These are phyloP conservation scores for Cryptus armator DNA, from an alignment of 2,888 invertebrate genomes.

Conservation along the genomic window DNA sequence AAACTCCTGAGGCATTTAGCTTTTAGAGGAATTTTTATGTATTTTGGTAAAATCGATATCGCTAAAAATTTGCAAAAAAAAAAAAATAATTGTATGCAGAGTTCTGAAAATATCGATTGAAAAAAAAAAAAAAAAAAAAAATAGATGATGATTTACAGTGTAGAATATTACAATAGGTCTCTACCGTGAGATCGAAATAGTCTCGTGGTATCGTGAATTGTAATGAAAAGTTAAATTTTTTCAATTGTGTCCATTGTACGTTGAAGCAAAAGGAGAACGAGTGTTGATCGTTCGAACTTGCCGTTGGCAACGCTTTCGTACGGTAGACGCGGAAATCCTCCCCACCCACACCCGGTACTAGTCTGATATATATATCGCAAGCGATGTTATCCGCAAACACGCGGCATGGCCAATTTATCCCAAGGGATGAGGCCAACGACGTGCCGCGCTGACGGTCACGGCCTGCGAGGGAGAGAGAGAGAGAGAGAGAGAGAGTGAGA, in stretches of 20 bases:
- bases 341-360: constrained; percentile 41
- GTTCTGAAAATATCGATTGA: too few relatives aligned
- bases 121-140: neutral
- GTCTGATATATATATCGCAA: constrained; percentile 77
- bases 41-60: neutral
- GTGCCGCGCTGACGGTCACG: constrained; percentile 73
- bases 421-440: constrained; percentile 81
- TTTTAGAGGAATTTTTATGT: neutral
- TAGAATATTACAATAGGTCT: neutral
- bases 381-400: constrained; percentile 84
- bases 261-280: constrained; percentile 10
- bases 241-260: constrained; percentile 1
- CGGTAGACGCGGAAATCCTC: constrained; percentile 13
- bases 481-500: constrained; percentile 36
- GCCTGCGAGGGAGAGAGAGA: constrained; percentile 37
- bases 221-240: constrained; percentile 52
- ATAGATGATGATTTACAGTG: too few relatives aligned
- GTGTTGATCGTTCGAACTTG: constrained; percentile 43
- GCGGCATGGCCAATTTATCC: constrained; percentile 84
- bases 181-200: neutral
- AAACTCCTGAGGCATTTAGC: too few relatives aligned
- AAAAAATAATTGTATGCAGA: neutral
- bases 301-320: constrained; percentile 47
- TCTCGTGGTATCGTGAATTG: neutral
- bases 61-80: neutral